A percentile compares a stretch with the other conserved stretches of the same genome.
Conservation (phyloP, 2,797 vertebrate species). For the Myotis daubentonii region DNA sequence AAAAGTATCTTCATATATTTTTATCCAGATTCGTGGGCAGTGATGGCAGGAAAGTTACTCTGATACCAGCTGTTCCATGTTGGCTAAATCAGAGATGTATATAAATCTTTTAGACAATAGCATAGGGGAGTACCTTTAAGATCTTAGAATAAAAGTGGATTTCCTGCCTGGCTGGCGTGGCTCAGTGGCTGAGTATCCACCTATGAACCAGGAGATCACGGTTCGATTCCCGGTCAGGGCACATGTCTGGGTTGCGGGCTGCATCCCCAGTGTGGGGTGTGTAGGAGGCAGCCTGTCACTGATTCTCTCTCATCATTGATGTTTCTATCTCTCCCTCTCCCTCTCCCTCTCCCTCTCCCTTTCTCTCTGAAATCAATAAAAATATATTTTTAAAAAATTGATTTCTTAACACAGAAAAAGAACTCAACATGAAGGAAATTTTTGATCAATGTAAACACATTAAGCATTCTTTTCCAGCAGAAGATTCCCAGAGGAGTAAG, state of each 20-base stretch:
- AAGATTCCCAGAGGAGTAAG: neutral
- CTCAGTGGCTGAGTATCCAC: no score
- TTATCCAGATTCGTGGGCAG: neutral
- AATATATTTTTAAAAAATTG: no score
- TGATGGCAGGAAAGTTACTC: neutral
- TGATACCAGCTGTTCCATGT: neutral
- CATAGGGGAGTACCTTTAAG: neutral
- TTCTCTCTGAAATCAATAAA: no score
- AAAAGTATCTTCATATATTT: neutral
- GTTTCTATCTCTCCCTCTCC: no score
- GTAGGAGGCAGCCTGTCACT: no score
- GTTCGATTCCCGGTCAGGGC: no score
- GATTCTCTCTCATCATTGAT: no score
- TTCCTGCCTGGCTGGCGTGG: neutral
- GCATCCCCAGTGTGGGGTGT: no score
- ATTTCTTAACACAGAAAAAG: conserved; percentile 7
- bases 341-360: no score
- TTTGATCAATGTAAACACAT: neutral
- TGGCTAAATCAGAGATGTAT: neutral
- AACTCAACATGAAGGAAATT: neutral
- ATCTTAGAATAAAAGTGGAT: neutral
- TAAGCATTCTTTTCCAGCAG: neutral
- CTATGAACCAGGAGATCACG: no score
- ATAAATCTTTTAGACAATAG: neutral
- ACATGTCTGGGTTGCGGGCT: no score